phyloP scores from a whole-genome alignment of 2,797 vertebrate species.

The Mus spretus region DNA sequence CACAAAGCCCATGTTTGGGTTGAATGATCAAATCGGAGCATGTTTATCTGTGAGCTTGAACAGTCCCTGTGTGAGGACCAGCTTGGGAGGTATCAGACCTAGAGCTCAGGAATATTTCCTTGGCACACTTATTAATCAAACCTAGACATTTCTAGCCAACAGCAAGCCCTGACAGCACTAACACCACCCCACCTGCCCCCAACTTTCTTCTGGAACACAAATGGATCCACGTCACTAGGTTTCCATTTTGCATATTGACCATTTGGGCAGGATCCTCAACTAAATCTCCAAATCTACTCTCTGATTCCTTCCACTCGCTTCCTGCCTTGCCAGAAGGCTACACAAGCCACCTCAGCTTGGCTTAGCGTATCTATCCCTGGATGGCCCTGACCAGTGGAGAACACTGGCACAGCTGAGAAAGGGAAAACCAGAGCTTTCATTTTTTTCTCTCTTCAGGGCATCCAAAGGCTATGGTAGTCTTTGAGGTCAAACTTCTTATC shows the following conservation, averaged over 20 bases:
- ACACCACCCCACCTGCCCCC: background rate
- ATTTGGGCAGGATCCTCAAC: too few species aligned
- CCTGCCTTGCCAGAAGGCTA: background rate
- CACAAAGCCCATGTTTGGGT: background rate
- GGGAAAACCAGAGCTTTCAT: background rate
- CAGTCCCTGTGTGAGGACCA: background rate
- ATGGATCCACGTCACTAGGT: background rate
- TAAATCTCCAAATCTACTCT: background rate
- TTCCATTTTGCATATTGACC: background rate
- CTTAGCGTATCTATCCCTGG: background rate
- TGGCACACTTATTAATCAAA: background rate
- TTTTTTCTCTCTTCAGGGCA: slow-evolving; percentile 18
- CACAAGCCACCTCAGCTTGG: background rate
- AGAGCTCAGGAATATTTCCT: background rate
- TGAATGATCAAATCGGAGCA: background rate
- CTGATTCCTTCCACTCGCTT: background rate
- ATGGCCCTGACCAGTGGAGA: background rate
- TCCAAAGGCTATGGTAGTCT: background rate
- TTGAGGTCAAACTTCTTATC: background rate
- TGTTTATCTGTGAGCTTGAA: background rate
- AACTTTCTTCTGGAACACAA: background rate
- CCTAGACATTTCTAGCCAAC: slow-evolving; percentile 2
- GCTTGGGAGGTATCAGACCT: background rate
- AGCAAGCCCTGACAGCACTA: background rate
- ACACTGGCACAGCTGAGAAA: background rate